Percentiles rank a stretch among this genome's conserved stretches.
Conservation (phyloP, 2,113 vertebrate species). For the Raja brachyura region DNA sequence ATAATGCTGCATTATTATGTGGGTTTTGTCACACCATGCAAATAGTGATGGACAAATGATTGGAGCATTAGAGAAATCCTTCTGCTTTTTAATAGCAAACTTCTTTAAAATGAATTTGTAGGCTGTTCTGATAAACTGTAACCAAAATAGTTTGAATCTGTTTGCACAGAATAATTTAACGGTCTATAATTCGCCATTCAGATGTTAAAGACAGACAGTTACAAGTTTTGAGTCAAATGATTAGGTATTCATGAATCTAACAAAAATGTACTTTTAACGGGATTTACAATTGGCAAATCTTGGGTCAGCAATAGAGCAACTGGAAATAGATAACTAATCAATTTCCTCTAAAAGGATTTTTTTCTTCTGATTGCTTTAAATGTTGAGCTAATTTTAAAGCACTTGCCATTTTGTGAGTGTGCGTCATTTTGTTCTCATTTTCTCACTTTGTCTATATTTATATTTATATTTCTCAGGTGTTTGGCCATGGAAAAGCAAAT, state of each 20-base stretch:
- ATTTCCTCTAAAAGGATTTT: neutral
- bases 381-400: neutral
- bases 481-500: conserved; percentile 92
- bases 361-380: neutral
- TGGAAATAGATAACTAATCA: neutral
- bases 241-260: neutral
- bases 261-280: neutral
- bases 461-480: conserved; percentile 61
- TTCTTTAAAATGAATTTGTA: too few species aligned
- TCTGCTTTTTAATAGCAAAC: too few species aligned
- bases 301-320: neutral
- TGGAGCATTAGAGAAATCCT: too few species aligned
- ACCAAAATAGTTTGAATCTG: too few species aligned
- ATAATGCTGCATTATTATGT: too few species aligned
- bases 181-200: neutral
- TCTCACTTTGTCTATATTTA: neutral
- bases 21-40: neutral
- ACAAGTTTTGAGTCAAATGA: too few species aligned
- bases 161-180: neutral
- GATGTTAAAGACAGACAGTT: neutral
- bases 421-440: neutral
- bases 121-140: too few species aligned
- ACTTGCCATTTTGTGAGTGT: neutral
- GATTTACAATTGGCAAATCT: neutral
- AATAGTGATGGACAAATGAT: neutral